Conservation (phyloP, 2,888 invertebrate genomes). For the Metopia argyrocephala region DNA sequence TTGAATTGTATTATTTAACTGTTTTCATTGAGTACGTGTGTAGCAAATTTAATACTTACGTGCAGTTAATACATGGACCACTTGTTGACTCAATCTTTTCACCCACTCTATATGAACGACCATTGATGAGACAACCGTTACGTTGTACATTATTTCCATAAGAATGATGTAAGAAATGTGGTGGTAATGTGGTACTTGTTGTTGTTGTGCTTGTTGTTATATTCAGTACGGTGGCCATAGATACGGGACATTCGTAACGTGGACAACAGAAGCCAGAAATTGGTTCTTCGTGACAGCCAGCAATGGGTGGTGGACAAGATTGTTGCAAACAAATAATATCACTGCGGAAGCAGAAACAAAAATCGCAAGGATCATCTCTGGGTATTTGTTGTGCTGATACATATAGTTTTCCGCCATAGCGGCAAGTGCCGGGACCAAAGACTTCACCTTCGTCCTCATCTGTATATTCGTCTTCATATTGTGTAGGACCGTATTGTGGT, state of each 20-base stretch:
- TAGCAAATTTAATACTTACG: conserved; percentile 89
- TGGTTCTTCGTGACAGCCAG: conserved; percentile 93
- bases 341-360: conserved; percentile 97
- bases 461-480: conserved; percentile 82
- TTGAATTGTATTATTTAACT: neutral
- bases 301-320: conserved; percentile 95
- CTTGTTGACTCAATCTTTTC: conserved; percentile 91
- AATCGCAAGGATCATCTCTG: conserved; percentile 95
- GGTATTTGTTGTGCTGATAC: conserved; percentile 97
- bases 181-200: conserved; percentile 90
- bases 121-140: conserved; percentile 91
- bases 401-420: conserved; percentile 94
- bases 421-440: conserved; percentile 93
- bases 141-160: conserved; percentile 84
- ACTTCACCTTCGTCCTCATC: conserved; percentile 85
- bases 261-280: conserved; percentile 97
- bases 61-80: conserved; percentile 96
- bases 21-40: neutral
- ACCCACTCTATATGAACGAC: conserved; percentile 90
- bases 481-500: conserved; percentile 74
- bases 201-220: conserved; percentile 92
- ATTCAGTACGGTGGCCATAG: conserved; percentile 90
- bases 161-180: conserved; percentile 88
- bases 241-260: conserved; percentile 94
- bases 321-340: conserved; percentile 97